Conservation (phyloP, 1,140 invertebrate species). For the Drosophila kurseongensis region DNA sequence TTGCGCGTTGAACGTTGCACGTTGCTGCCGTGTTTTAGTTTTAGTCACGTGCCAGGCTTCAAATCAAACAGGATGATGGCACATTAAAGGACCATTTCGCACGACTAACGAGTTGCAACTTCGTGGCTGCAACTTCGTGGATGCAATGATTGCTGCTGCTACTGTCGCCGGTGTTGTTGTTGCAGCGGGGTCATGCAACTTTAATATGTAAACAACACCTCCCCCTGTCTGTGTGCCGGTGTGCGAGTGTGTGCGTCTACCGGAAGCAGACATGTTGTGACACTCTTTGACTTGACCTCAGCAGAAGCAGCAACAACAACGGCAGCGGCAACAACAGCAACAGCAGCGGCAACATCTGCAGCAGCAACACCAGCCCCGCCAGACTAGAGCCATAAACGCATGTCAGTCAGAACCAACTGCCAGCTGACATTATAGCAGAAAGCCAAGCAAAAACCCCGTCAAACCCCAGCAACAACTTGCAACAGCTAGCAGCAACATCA, state of each 20-base stretch:
- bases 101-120: constrained; percentile 37
- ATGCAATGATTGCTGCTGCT: constrained; percentile 54
- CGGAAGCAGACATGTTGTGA: constrained; percentile 82
- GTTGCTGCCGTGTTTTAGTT: constrained; percentile 30
- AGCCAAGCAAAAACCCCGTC: neutral
- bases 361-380: constrained; percentile 13
- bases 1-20: constrained; percentile 38
- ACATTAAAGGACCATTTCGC: constrained; percentile 14
- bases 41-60: constrained; percentile 46
- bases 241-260: constrained; percentile 52
- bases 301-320: constrained; percentile 27
- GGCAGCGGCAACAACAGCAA: neutral
- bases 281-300: constrained; percentile 81
- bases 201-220: constrained; percentile 81
- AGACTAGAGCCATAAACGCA: constrained; percentile 34
- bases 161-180: constrained; percentile 17
- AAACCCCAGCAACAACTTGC: neutral
- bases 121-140: constrained; percentile 56
- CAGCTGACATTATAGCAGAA: constrained; percentile 30
- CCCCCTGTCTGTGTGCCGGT: constrained; percentile 35
- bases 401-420: constrained; percentile 34
- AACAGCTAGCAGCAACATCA: constrained; percentile 14
- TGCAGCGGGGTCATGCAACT: constrained; percentile 76
- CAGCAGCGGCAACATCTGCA: constrained; percentile 14
- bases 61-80: constrained; percentile 36